A percentile compares a stretch with the other conserved stretches of the same genome.
Evolutionary conservation across 2,888 invertebrate genomes (phyloP).

Genomic region (Eupithecia vulgata): DNA sequence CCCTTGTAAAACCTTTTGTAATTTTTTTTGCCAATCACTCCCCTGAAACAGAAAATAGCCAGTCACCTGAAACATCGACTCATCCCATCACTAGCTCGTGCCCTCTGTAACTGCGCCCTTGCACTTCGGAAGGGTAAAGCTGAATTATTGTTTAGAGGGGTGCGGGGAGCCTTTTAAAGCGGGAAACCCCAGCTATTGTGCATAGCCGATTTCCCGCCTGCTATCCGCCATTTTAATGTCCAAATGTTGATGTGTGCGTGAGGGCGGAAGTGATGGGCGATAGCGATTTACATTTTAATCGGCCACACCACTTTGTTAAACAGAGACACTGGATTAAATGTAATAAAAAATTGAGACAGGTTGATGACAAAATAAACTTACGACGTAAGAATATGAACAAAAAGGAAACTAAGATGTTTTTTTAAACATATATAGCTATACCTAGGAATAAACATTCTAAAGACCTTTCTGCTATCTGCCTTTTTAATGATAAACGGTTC

Average conservation of each 20-base stretch:
- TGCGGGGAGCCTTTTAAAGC: conserved; percentile 74
- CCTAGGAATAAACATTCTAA: background rate
- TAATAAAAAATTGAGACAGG: too few species aligned
- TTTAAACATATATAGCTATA: background rate
- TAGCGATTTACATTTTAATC: conserved; percentile 18
- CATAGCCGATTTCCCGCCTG: conserved; percentile 82
- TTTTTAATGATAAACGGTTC: too few species aligned
- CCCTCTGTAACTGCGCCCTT: conserved; percentile 82
- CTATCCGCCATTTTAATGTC: conserved; percentile 82
- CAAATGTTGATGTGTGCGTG: conserved; percentile 56
- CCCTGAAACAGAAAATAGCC: conserved; percentile 17
- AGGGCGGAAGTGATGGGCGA: conserved; percentile 34
- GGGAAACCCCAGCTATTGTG: conserved; percentile 83
- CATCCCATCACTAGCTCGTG: conserved; percentile 58
- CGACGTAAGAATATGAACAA: too few species aligned
- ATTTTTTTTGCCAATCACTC: background rate
- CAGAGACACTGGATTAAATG: background rate
- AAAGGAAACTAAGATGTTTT: too few species aligned
- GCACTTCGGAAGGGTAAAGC: conserved; percentile 83
- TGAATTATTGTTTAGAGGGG: conserved; percentile 83
- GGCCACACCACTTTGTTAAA: background rate
- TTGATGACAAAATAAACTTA: too few species aligned
- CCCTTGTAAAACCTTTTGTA: conserved; percentile 4
- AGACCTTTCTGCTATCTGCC: background rate
- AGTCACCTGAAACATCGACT: conserved; percentile 53